Base-by-base conservation (phyloP, 2,888 invertebrate species). In the Pemphredon lugubris region DNA sequence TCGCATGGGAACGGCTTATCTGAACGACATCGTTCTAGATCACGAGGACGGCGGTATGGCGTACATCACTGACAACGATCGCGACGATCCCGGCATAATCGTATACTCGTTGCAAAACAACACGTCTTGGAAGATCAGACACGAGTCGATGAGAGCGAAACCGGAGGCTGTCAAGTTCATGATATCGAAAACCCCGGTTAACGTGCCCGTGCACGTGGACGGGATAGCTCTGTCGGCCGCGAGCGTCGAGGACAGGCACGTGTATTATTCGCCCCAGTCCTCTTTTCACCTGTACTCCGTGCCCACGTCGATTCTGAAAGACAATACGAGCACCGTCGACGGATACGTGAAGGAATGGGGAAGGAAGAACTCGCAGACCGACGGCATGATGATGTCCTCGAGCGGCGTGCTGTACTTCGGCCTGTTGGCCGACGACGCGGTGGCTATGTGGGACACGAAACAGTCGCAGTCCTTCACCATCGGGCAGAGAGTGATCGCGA, bases 351-450 rank as follows among this genome's bases (percentile, higher is more conserved):
- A 89, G 5, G 92, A 93, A 72, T 87, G 94, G 39, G 95, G 94
- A 0, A 83, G 89, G 0, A 94, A 94, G 84, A 87, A 91, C 0
- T 94, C 94, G 0, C 94, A 94, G 87, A 93, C 93, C 0, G 94
- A 94, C 81, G 95, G 95, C 0, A 94, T 95, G 94, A 92, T 93
- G 68, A 94, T 95, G 94, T 94, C 95, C 78, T 92, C 94, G 13
- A 90, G 90, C 14, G 95, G 95, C 1, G 87, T 92, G 3, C 90
- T 95, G 7, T 95, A 94, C 89, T 95, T 92, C 87, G 95, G 94
- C 40, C 90, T 95, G 21, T 88, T 95, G 58, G 92, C 93, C 53
- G 93, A 93, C 81, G 93, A 94, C 72, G 93, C 94, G 18, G 92
- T 95, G 50, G 93, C 93, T 11, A 92, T 92, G 89, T 95, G 95